Evolutionary conservation across 2,113 vertebrate genomes (phyloP).

Genomic region (Stigmatopora argus): DNA sequence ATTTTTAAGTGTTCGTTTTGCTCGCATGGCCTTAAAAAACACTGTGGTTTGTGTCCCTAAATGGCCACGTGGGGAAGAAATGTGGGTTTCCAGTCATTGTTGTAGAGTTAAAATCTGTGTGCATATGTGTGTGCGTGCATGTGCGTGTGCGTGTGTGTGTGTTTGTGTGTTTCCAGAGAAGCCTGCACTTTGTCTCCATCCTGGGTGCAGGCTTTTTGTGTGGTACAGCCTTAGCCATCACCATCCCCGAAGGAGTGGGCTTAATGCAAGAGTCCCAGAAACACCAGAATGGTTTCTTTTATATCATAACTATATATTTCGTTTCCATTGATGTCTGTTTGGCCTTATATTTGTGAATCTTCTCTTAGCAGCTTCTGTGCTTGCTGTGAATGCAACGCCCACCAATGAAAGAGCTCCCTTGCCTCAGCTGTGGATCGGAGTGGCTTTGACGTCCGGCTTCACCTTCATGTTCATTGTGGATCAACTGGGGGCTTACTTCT

Average conservation of each 20-base stretch:
- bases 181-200: conserved; percentile 67
- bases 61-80: neutral
- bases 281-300: conserved; percentile 27
- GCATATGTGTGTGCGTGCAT: no score
- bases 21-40: neutral
- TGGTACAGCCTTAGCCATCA: conserved; percentile 64
- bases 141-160: conserved; percentile 3
- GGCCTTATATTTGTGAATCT: neutral
- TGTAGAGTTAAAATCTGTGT: neutral
- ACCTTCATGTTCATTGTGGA: conserved; percentile 76
- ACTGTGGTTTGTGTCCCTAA: neutral
- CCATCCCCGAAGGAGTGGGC: conserved; percentile 70
- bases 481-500: conserved; percentile 67
- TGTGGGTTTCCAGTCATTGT: neutral
- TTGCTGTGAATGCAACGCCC: conserved; percentile 17
- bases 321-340: neutral
- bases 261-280: conserved; percentile 54
- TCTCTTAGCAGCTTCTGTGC: conserved; percentile 46
- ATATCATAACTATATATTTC: neutral
- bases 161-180: conserved; percentile 45
- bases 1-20: neutral
- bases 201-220: conserved; percentile 70
- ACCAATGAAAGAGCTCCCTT: conserved; percentile 27
- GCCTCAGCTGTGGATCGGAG: conserved; percentile 65
- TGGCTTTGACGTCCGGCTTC: conserved; percentile 71